Evolutionary conservation across 2,797 vertebrate genomes (phyloP).

Genomic region (Micrastur ruficollis): DNA sequence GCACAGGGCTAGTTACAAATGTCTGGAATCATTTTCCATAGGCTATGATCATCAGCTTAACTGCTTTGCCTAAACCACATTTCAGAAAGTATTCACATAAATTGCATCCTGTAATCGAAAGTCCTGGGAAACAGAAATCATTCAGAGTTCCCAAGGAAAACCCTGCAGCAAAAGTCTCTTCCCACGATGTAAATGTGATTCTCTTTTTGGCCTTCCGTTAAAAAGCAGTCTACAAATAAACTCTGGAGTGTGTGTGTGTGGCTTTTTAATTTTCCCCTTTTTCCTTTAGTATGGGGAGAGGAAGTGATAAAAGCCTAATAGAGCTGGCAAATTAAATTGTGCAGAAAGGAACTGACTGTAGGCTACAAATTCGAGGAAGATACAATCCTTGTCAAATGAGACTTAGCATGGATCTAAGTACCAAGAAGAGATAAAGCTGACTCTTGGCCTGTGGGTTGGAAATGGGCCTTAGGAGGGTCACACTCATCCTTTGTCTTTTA

Average conservation of each 20-base stretch:
- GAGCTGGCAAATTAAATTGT: constrained; percentile 2
- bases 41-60: not conserved
- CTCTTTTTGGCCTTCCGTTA: not conserved
- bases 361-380: not conserved
- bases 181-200: constrained; percentile 37
- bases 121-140: constrained; percentile 57
- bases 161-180: constrained; percentile 16
- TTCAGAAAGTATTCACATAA: constrained; percentile 45
- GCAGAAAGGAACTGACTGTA: not conserved
- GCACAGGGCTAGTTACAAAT: not conserved
- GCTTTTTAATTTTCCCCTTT: constrained; percentile 37
- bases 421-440: not conserved
- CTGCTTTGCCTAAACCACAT: constrained; percentile 42
- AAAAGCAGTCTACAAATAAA: constrained; percentile 45
- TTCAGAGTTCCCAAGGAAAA: constrained; percentile 53
- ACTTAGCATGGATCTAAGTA: not conserved
- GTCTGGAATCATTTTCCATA: not conserved
- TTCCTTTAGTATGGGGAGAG: not conserved
- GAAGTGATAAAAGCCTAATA: constrained; percentile 41
- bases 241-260: not conserved
- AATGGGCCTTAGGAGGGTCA: not conserved
- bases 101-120: constrained; percentile 56
- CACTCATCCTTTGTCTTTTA: not conserved
- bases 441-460: not conserved
- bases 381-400: not conserved